Evolutionary conservation across 2,113 vertebrate species (phyloP).

Genomic region (Atrichornis clamosus): DNA sequence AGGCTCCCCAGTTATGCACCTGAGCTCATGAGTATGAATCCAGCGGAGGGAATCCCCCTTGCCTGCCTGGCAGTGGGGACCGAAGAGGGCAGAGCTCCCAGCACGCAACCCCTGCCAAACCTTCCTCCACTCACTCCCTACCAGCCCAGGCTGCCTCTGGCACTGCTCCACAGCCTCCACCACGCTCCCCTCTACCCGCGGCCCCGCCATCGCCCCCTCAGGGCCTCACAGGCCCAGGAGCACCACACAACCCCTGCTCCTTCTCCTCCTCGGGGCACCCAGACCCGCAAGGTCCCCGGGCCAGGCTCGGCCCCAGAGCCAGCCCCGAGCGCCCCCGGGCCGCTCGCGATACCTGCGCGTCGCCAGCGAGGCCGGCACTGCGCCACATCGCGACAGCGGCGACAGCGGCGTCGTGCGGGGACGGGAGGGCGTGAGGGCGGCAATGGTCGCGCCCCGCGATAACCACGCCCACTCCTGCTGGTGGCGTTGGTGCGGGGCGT

Average conservation of each 20-base stretch:
- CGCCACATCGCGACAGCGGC: background rate
- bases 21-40: accelerated
- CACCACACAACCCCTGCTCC: background rate
- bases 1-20: accelerated
- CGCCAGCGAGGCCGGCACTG: background rate
- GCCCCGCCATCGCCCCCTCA: background rate
- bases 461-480: no score
- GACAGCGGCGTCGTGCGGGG: background rate
- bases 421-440: background rate
- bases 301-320: no score
- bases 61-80: accelerated
- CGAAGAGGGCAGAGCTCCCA: background rate
- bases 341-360: background rate
- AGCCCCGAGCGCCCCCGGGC: background rate
- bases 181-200: accelerated
- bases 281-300: accelerated
- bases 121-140: no score
- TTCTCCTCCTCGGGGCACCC: no score
- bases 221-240: background rate
- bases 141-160: background rate
- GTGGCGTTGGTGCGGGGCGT: no score
- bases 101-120: background rate
- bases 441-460: accelerated
- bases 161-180: accelerated
- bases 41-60: accelerated